These are phyloP conservation scores for Anas bahamensis DNA, from an alignment of 2,797 vertebrate genomes.

Conservation along the genomic window DNA sequence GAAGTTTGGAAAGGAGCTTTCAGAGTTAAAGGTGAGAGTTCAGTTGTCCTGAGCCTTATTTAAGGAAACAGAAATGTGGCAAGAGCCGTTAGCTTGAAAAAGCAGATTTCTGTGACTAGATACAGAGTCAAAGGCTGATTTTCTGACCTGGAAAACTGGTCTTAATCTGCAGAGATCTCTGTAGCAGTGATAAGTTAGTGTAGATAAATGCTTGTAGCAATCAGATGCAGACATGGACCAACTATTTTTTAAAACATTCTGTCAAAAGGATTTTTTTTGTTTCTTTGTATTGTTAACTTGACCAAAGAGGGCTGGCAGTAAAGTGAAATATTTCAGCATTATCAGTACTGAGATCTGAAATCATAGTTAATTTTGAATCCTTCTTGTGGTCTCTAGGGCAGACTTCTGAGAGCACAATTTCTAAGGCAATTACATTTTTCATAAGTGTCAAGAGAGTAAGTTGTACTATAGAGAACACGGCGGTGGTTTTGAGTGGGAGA, in stretches of 20 bases:
- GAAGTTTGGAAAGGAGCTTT: background rate
- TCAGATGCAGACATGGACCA: background rate
- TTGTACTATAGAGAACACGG: background rate
- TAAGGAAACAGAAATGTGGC: background rate
- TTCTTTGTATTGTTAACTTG: background rate
- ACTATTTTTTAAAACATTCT: background rate
- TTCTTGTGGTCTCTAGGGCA: background rate
- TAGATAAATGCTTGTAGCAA: background rate
- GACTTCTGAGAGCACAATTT: background rate
- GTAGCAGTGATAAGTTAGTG: background rate
- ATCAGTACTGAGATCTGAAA: background rate
- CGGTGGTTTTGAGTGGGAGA: background rate
- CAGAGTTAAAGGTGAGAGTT: background rate
- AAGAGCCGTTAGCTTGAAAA: background rate
- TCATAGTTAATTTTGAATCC: background rate
- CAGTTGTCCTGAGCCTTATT: background rate
- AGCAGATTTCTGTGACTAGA: background rate
- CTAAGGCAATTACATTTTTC: background rate
- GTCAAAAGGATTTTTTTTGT: background rate
- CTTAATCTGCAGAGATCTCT: slow-evolving; percentile 1
- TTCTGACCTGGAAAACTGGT: background rate
- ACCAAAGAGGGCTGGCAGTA: background rate
- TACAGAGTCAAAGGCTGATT: background rate
- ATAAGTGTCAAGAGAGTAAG: background rate
- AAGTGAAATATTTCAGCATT: background rate